These are phyloP conservation scores for Bombus waltoni DNA, from an alignment of 1,140 invertebrate genomes.

Conservation along the genomic window DNA sequence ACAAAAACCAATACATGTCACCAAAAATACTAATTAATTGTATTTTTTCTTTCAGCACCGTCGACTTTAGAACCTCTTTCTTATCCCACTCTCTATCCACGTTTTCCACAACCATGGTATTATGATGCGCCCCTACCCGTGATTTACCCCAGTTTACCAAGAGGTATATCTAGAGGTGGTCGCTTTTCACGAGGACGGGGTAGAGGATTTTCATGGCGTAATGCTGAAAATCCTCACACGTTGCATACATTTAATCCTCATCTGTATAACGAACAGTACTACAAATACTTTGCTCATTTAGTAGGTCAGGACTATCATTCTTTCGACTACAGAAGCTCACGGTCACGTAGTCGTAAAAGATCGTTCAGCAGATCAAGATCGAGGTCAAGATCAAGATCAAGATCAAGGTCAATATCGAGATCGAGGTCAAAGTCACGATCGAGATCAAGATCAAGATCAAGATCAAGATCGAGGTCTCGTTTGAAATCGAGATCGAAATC, in stretches of 20 bases:
- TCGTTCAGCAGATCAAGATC: slow-evolving; percentile 57
- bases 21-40: neutral
- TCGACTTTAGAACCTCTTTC: slow-evolving; percentile 33
- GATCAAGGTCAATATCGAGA: slow-evolving; percentile 49
- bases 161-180: slow-evolving; percentile 53
- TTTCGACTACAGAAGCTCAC: slow-evolving; percentile 79
- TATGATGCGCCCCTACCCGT: slow-evolving; percentile 75
- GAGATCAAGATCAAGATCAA: slow-evolving; percentile 38
- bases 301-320: slow-evolving; percentile 75
- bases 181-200: slow-evolving; percentile 68
- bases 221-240: slow-evolving; percentile 54
- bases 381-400: slow-evolving; percentile 69
- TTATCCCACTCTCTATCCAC: slow-evolving; percentile 69
- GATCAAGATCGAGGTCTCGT: slow-evolving; percentile 48
- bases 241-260: slow-evolving; percentile 72
- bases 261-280: slow-evolving; percentile 80
- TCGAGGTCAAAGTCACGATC: slow-evolving; percentile 37
- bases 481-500: slow-evolving; percentile 61
- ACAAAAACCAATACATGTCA: neutral
- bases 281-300: slow-evolving; percentile 80
- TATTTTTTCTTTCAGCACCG: slow-evolving; percentile 2
- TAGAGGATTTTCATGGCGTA: slow-evolving; percentile 63
- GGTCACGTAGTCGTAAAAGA: slow-evolving; percentile 72
- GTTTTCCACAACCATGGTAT: slow-evolving; percentile 78
- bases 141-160: slow-evolving; percentile 70